Evolutionary conservation across 2,797 vertebrate genomes (phyloP).

Genomic region (Huso huso): DNA sequence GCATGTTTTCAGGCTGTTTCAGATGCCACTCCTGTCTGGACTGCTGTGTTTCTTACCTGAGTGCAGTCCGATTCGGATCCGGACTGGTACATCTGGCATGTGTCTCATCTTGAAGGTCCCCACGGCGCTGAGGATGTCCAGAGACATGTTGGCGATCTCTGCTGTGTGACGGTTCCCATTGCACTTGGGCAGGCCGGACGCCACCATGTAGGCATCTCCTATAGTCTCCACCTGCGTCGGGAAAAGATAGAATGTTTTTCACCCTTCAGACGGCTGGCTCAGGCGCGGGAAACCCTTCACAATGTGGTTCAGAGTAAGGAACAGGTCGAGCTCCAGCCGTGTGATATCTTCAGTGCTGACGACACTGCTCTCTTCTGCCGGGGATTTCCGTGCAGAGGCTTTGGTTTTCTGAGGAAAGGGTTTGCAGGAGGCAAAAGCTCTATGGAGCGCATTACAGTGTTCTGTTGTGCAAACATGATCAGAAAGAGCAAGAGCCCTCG

Average conservation of each 20-base stretch:
- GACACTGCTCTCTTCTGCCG: no score
- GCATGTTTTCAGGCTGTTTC: no score
- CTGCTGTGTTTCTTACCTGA: conserved; percentile 27
- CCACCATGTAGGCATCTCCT: conserved; percentile 48
- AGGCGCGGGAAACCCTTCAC: background rate
- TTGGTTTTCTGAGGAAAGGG: background rate
- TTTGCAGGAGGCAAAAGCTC: background rate
- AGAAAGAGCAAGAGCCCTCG: no score
- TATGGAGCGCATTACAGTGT: background rate
- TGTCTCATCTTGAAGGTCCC: conserved; percentile 48
- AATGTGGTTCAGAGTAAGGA: background rate
- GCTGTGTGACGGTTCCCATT: conserved; percentile 39
- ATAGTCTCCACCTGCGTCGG: conserved; percentile 41
- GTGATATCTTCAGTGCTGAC: no score
- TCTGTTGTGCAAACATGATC: no score
- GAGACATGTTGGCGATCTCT: conserved; percentile 44
- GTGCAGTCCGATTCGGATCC: conserved; percentile 44
- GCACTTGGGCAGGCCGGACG: conserved; percentile 40
- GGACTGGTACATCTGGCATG: conserved; percentile 46
- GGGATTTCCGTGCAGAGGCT: background rate
- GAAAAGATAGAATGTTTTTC: background rate
- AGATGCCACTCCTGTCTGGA: no score
- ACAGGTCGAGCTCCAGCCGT: background rate
- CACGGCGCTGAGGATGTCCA: conserved; percentile 44
- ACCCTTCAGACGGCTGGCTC: no score